Percentiles rank a stretch among this genome's conserved stretches.
phyloP scores from a whole-genome alignment of 2,113 vertebrate species.

The Empidonax traillii region DNA sequence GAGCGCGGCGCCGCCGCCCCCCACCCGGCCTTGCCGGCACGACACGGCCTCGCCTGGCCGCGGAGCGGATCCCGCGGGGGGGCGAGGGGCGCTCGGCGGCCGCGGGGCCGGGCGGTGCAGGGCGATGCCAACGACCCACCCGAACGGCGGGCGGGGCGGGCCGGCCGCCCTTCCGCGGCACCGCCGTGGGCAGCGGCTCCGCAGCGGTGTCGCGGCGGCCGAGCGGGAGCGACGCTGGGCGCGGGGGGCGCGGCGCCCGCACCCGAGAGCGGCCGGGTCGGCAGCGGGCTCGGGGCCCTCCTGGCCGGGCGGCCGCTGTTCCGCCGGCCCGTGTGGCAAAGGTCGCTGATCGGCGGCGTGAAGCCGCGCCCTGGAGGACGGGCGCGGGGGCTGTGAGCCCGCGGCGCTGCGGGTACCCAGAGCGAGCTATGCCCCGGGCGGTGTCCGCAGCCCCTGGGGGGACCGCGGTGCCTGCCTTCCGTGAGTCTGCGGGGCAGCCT shows the following conservation, averaged over 20 bases:
- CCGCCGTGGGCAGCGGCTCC: not conserved
- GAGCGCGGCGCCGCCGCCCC: not conserved
- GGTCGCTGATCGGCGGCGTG: not conserved
- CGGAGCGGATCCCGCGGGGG: not conserved
- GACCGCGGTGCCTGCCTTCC: rapidly evolving
- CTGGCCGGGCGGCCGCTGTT: not conserved
- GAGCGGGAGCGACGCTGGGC: too few species aligned
- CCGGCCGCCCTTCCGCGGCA: not conserved
- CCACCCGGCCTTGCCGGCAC: not conserved
- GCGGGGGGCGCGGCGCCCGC: too few species aligned
- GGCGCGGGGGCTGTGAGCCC: not conserved
- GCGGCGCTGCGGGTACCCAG: rapidly evolving
- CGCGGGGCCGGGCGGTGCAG: not conserved
- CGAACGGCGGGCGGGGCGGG: not conserved
- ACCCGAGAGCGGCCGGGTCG: not conserved
- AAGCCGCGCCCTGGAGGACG: not conserved
- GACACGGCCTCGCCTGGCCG: not conserved
- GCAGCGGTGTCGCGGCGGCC: not conserved
- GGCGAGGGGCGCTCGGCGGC: not conserved
- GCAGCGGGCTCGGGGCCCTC: not conserved
- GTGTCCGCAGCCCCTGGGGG: too few species aligned
- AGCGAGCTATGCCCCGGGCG: not conserved
- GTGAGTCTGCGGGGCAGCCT: not conserved
- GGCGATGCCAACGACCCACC: too few species aligned
- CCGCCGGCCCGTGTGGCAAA: not conserved